Evolutionary conservation across 1,140 invertebrate species (phyloP).

Genomic region (Caenorhabditis brenneri): DNA sequence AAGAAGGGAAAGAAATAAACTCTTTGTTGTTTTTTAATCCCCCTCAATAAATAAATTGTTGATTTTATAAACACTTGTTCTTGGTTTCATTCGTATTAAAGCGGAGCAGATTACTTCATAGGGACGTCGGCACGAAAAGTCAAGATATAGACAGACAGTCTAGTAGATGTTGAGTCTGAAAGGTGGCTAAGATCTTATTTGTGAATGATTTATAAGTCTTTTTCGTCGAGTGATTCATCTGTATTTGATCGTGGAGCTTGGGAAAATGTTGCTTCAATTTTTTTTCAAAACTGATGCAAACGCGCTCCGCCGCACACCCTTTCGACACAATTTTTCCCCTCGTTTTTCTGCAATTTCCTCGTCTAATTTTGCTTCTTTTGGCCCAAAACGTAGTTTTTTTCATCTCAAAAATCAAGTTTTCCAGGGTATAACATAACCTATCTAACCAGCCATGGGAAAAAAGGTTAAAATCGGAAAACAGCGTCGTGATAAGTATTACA

Average conservation of each 20-base stretch:
- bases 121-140: background rate
- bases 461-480: slow-evolving; percentile 96
- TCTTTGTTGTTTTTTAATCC: background rate
- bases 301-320: background rate
- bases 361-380: background rate
- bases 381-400: background rate
- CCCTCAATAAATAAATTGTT: slow-evolving; percentile 42
- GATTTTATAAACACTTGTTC: background rate
- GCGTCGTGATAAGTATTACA: slow-evolving; percentile 96
- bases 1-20: slow-evolving; percentile 55
- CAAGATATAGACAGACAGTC: too few relatives aligned
- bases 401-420: background rate
- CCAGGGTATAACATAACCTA: background rate
- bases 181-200: too few relatives aligned
- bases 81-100: background rate
- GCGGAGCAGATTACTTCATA: background rate
- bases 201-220: too few relatives aligned
- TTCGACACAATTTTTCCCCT: background rate
- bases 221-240: too few relatives aligned
- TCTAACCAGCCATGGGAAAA: slow-evolving; percentile 81
- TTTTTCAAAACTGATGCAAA: background rate
- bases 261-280: too few relatives aligned
- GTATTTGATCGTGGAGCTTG: too few relatives aligned
- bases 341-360: background rate
- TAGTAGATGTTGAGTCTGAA: too few relatives aligned